These are phyloP conservation scores for Dolomedes plantarius DNA, from an alignment of 2,888 invertebrate genomes.

Conservation along the genomic window DNA sequence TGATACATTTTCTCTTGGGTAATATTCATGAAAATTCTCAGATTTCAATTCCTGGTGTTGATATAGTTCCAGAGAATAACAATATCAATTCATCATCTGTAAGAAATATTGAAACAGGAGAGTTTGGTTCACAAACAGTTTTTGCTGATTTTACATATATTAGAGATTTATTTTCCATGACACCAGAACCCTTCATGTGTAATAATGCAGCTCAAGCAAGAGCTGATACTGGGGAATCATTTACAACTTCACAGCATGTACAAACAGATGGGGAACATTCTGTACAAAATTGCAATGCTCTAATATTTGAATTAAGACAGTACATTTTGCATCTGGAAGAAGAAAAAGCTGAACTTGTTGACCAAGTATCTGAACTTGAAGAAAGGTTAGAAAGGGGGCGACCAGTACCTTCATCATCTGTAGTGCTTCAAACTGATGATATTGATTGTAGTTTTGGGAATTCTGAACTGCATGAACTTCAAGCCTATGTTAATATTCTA, in stretches of 20 bases:
- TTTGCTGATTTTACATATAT: background rate
- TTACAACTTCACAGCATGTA: background rate
- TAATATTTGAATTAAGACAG: background rate
- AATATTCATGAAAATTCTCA: background rate
- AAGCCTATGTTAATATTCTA: background rate
- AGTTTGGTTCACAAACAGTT: slow-evolving; percentile 1
- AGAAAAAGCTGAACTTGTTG: background rate
- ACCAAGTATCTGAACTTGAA: background rate
- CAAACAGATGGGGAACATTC: slow-evolving; percentile 7
- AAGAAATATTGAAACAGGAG: background rate
- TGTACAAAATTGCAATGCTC: background rate
- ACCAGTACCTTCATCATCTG: background rate
- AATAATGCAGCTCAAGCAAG: background rate
- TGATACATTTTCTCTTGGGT: slow-evolving; percentile 26
- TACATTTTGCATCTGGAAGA: background rate
- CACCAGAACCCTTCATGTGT: background rate
- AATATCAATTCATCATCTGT: background rate
- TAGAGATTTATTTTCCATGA: background rate
- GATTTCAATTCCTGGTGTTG: background rate
- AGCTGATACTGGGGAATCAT: background rate
- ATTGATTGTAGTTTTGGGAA: background rate
- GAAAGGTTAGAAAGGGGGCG: background rate
- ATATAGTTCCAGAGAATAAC: too few relatives aligned
- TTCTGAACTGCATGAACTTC: background rate
- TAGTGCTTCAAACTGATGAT: background rate